These are phyloP conservation scores for Tetraodon nigroviridis DNA, from an alignment of 2,113 vertebrate genomes.

Conservation along the genomic window DNA sequence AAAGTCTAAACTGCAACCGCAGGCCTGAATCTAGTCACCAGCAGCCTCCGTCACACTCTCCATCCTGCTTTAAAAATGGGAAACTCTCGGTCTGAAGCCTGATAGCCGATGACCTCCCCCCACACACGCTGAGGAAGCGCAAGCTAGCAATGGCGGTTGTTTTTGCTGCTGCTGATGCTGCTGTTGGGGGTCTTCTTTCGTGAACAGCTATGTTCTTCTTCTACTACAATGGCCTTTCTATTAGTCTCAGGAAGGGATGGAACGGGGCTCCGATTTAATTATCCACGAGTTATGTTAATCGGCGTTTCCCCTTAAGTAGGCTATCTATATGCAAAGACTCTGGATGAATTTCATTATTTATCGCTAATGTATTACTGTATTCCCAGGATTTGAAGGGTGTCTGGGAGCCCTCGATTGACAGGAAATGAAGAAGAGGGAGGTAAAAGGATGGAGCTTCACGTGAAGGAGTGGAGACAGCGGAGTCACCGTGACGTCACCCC, in stretches of 20 bases:
- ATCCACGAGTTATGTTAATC: slow-evolving; percentile 76
- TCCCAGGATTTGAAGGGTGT: slow-evolving; percentile 46
- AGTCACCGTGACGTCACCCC: neutral
- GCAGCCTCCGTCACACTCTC: neutral
- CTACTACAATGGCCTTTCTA: slow-evolving; percentile 47
- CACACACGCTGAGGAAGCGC: no score
- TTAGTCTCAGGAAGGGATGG: slow-evolving; percentile 48
- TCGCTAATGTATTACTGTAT: slow-evolving; percentile 76
- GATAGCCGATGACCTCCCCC: neutral
- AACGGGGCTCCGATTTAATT: slow-evolving; percentile 65
- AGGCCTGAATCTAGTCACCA: neutral
- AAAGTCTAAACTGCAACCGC: neutral
- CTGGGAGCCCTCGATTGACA: slow-evolving; percentile 5
- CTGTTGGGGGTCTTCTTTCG: neutral
- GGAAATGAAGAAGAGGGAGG: slow-evolving; percentile 7
- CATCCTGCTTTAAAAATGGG: slow-evolving; percentile 2
- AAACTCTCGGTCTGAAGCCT: slow-evolving; percentile 6
- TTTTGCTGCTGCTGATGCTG: neutral
- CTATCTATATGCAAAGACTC: slow-evolving; percentile 82
- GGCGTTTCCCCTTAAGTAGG: slow-evolving; percentile 73
- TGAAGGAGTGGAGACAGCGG: neutral
- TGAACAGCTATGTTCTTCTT: slow-evolving; percentile 36
- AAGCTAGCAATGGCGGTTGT: neutral
- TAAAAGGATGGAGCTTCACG: neutral
- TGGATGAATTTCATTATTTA: slow-evolving; percentile 81